A percentile compares a stretch with the other conserved stretches of the same genome.
Conservation (phyloP, 2,797 vertebrate genomes). For the Phyllotis vaccarum region DNA sequence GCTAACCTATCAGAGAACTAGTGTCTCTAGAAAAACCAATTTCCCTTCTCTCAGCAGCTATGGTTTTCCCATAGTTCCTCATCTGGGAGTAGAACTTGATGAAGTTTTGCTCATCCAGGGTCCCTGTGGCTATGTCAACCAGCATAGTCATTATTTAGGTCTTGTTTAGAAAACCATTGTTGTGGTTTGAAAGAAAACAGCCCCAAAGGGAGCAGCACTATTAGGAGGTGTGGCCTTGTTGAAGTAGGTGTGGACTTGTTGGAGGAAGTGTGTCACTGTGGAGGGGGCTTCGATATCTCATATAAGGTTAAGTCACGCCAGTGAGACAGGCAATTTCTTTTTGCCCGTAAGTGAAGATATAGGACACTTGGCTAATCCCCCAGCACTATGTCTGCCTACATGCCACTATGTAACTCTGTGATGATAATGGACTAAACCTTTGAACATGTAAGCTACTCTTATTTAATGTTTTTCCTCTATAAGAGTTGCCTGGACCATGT, state of each 20-base stretch:
- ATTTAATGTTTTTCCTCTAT: neutral
- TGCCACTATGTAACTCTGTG: neutral
- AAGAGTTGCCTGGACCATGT: neutral
- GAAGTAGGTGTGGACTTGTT: neutral
- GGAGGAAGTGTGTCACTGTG: neutral
- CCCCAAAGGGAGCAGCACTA: neutral
- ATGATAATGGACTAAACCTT: neutral
- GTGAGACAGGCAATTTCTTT: neutral
- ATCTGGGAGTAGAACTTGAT: neutral
- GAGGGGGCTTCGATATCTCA: neutral
- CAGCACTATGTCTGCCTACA: neutral
- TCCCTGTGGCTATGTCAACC: neutral
- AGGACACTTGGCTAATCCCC: neutral
- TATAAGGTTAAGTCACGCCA: neutral
- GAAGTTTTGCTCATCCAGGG: neutral
- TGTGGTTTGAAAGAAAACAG: neutral
- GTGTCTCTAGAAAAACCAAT: neutral
- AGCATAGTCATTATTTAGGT: neutral
- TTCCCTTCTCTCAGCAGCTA: neutral
- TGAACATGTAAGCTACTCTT: neutral
- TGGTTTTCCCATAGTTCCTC: neutral
- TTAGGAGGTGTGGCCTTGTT: neutral
- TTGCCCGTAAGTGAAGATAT: neutral
- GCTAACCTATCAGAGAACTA: neutral
- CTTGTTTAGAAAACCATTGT: neutral